Conservation (phyloP, 2,888 invertebrate species). For the Drosophila antonietae region DNA sequence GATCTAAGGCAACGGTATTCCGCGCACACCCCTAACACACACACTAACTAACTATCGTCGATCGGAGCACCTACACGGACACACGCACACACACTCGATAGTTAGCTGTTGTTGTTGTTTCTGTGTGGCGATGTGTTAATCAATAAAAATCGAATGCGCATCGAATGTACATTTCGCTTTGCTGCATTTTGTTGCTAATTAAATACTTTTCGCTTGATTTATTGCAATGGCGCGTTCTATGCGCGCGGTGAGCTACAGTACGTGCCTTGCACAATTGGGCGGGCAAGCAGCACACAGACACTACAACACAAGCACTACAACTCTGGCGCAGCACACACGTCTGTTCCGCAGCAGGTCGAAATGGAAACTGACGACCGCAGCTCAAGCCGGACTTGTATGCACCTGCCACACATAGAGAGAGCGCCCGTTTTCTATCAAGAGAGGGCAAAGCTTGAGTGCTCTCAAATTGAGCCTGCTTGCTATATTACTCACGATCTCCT, state of each 20-base stretch:
- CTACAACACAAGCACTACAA: constrained; percentile 12
- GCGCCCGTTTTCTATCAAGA: too few species aligned
- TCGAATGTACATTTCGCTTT: constrained; percentile 56
- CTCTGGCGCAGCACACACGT: constrained; percentile 43
- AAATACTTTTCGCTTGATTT: constrained; percentile 52
- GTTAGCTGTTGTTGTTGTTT: constrained; percentile 6
- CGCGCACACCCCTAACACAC: constrained; percentile 20
- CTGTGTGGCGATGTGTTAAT: constrained; percentile 62
- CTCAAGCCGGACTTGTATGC: constrained; percentile 28
- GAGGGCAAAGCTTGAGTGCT: constrained; percentile 7
- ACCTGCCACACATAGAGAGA: neutral
- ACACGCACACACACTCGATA: constrained; percentile 13
- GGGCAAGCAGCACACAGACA: constrained; percentile 21
- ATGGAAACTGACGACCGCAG: constrained; percentile 25
- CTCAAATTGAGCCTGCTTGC: neutral
- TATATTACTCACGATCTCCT: neutral
- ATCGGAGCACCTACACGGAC: constrained; percentile 39
- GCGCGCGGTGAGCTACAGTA: constrained; percentile 32
- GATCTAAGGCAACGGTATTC: constrained; percentile 41
- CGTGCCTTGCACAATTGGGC: constrained; percentile 57
- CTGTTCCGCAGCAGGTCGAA: constrained; percentile 27
- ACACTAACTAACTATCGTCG: constrained; percentile 3
- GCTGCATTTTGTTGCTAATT: constrained; percentile 44
- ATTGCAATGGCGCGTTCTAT: constrained; percentile 34
- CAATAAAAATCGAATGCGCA: constrained; percentile 59